Base-by-base conservation (phyloP, 1,140 invertebrate species). In the Polyergus mexicanus region DNA sequence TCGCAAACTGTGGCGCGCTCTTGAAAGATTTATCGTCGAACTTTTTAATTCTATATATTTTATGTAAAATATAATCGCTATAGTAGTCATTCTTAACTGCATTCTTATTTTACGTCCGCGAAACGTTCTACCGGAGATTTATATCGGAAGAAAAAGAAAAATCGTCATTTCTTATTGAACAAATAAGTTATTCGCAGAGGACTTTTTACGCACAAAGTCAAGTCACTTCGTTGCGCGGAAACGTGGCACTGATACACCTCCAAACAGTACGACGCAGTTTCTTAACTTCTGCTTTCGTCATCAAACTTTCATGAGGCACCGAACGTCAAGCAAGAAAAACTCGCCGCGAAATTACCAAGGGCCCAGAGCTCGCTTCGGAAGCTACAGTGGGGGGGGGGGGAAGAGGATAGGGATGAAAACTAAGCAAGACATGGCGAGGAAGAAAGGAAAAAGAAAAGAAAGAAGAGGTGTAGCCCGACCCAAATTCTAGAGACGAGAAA, bases 241-340 rank as follows among this genome's bases (percentile, higher is more conserved):
- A 89, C 77, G 88, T 69, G 78, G 84, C 78, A 69, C 60, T 63
- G 84, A 54, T 87, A 89, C 88, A 89, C 88, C 85, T 89, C 68
- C 78, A 54, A 83, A 65, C 41, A 35, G 63, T 35, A 77, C 58
- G 78, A 35, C 68, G 71, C 51, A 66, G 66, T 84, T 90, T 85
- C 85, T 90, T 85, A 90, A 89, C 89, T 93, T 92, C 89, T 91
- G 88, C 85, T 92, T 92, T 89, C 84, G 87, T 89, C 90, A 94
- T 94, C 92, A 93, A 94, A 94, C 87, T 94, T 94, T 94, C 93
- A 94, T 93, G 93, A 94, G 92, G 81, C 90, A 85, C 84, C 84
- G 89, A 88, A 90, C 38, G 89, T 66, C 74, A 72, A 54, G 89
- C 32, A 35, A 81, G 89, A 90, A 90, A 91, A 90, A 91, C 77